Base-by-base conservation (phyloP, 2,797 vertebrate genomes). In the Steatocranus sp. region DNA sequence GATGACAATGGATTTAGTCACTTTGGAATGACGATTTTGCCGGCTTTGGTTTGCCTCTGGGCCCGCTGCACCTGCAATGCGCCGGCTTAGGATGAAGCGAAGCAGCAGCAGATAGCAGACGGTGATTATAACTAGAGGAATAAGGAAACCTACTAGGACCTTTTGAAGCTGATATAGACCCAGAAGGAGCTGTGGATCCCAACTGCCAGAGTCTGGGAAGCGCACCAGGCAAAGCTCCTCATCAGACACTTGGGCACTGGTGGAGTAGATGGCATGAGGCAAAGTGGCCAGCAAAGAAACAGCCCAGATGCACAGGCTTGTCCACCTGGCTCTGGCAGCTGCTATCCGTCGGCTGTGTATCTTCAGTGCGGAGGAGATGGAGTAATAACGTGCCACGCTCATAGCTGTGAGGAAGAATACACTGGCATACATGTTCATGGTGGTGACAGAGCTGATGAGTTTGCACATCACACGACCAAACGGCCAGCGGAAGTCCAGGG, bases 351-450 rank as follows among this genome's bases (percentile, higher is more conserved):
- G 88, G 73, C 96, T 95, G 88, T 94, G 95, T 96, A 97, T 96
- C 93, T 97, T 97, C 76, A 97, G 76, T 0, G 96, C 95, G 1
- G 95, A 92, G 18, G 94, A 93, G 46, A 97, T 95, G 2, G 95
- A 91, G 93, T 96, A 95, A 81, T 96, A 97, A 36, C 96, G 93
- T 1, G 94, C 95, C 87, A 96, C 88, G 17, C 95, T 97, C 96
- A 96, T 96, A 2, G 95, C 95, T 0, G 96, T 94, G 74, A 97
- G 95, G 91, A 97, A 96, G 91, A 94, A 97, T 1, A 96, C 96
- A 3, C 96, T 96, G 86, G 96, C 96, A 2, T 96, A 97, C 96
- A 96, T 96, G 89, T 96, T 97, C 96, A 97, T 96, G 79, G 93
- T 95, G n/a, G 95, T 96, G 83, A 96, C 95, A 1, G 95, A 95